Base-by-base conservation (phyloP, 2,888 invertebrate genomes). In the Lydus trimaculatus region DNA sequence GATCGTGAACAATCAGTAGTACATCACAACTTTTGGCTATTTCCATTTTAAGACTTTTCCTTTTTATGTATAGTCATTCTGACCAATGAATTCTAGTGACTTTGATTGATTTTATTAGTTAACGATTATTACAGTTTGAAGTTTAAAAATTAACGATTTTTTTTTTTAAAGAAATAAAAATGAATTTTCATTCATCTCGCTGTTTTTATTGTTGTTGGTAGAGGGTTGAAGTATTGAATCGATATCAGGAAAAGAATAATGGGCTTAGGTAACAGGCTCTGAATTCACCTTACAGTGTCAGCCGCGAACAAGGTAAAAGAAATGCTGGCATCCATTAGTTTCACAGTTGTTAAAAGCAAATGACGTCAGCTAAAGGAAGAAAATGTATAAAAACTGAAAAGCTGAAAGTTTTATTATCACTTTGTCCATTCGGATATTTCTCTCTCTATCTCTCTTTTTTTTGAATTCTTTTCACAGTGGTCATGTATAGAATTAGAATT, bases 261-360 rank as follows among this genome's bases (percentile, higher is more conserved):
- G 81, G 81, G 79, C 76, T 80, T 80, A 80, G 80, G 79, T 79
- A 78, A 79, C 77, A 76, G 76, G 78, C 75, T 75, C 72, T 73
- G 75, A 78, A 75, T 80, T 79, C 79, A 80, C 81, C 80, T 80
- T 80, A 78, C 79, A 79, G 78, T 79, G 75, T 70, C 75, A 69
- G 74, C 77, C 72, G 73, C 78, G 79, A 81, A 78, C 76, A 81
- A 82, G 81, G 81, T 81, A 80, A 75, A 76, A 79, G 78, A 77
- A 81, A 82, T 79, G 79, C 80, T 79, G 79, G 76, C 78, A 78
- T 83, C 83, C 84, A 84, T 83, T 84, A 84, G 83, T 83, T 81
- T 82, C 81, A 73, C 81, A 82, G 82, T 82, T 83, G 83, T 82
- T 83, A 81, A 83, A 84, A 80, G 82, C 82, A 83, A 84, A 83